Evolutionary conservation across 2,113 vertebrate genomes (phyloP), one percentile per base, ranked within the genome.

Genomic region (Xenopus borealis): DNA sequence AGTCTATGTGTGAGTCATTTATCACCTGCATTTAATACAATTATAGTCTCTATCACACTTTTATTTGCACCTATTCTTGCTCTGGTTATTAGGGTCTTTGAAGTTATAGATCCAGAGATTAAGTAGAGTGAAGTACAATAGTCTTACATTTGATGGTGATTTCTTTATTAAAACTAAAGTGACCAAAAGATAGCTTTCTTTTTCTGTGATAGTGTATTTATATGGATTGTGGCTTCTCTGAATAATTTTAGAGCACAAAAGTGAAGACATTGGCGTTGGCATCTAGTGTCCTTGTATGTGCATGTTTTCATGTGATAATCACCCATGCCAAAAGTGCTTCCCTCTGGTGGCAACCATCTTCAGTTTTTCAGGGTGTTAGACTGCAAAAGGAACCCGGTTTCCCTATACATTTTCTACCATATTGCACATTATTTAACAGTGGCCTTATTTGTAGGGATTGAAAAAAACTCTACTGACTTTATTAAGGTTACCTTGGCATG

Each of bases 1-100:
- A 86, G 79, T 87, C 88, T 91, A 89, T 93, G 91, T 93, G 91
- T 91, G 80, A 81, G 81, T 85, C 91, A 93, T 94, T 92, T 87
- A 92, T 94, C 92, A 94, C 84, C 80, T 83, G 79, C 79, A 85
- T 86, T 89, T 88, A 90, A 92, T 86, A 87, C 84, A 92, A 94
- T 92, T 93, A 89, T 80, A 84, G 82, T 69, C 78, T 80, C 81
- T 85, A 85, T 82, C 82, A 86, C 86, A 80, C 79, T 86, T 83
- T 82, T 66, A 75, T 82, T 84, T 82, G 80, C 78, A 78, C 67
- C 78, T 74, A 78, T 74, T 75, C 76, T 79, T 71, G 78, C 69
- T 72, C 80, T 78, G 82, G 47, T 69, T 78, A 87, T 75, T 83
- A 83, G 81, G 74, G 63, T 71, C 5, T 9, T 71, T 58, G 81